Base-by-base conservation (phyloP, 2,113 vertebrate genomes). In the Trochalopteron elliotii region DNA sequence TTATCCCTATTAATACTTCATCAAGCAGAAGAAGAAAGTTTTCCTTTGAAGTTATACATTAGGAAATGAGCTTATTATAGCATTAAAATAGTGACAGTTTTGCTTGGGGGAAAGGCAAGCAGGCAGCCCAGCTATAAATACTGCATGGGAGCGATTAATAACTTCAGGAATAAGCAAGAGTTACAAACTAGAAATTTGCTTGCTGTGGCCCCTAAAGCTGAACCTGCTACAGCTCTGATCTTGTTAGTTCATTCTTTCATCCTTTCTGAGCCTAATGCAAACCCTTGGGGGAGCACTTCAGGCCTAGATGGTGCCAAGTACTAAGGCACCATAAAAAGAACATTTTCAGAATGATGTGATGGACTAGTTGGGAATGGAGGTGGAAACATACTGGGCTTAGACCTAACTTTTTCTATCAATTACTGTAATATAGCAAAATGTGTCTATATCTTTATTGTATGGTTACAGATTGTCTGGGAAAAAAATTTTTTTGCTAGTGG, bases 31-130 rank as follows among this genome's bases (percentile, higher is more conserved):
- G 88, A 61, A 71, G 60, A 63, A 94, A 68, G 22, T 92, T 92
- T 81, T 44, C 83, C 79, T 95, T 96, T 96, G 96, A 96, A 96
- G 94, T 93, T 59, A 16, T 6, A 85, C 40, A 33, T 88, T 78
- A 92, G 93, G 85, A 95, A 96, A 92, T 93, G 79, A 64, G 72
- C 76, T 87, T 90, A 56, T 81, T 94, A 56, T 49, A 40, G 60
- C 64, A 57, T 92, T 94, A 95, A 93, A 95, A 87, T 61, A 93
- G 88, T 16, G 55, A 55, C 90, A 67, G 87, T 69, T 89, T 79
- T 85, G 91, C 93, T 80, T 83, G 84, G 70, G 84, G 94, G 87
- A 87, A 90, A 92, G 82, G 70, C 44, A 91, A 49, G 75, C 78
- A 77, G 81, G 44, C 24, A 47, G 71, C 47, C 42, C 24, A 10